Evolutionary conservation across 1,140 invertebrate species (phyloP), one percentile per base, ranked within the genome.

Genomic region (Drosophila prosaltans): DNA sequence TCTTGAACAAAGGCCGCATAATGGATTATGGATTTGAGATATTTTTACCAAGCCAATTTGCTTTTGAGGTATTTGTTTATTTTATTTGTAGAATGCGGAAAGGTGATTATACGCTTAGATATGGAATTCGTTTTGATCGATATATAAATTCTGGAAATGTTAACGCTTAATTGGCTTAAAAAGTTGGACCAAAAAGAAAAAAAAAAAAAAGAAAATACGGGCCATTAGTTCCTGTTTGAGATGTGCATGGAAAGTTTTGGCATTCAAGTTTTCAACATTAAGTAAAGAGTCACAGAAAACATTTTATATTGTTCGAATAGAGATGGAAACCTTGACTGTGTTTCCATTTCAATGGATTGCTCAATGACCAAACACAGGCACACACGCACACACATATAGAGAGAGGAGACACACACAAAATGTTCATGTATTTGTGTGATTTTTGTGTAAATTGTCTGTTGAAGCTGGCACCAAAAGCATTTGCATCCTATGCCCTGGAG

Each of bases 371-470:
- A 65, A 65, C 68, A 32, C 51, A 63, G 39, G 43, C 64, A 55
- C 36, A 57, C 11, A 57, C 61, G 48, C 43, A 62, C 28, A 51
- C 45, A 57, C 9, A 24, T 11, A 71, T 24, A 80, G 61, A 26
- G 45, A 9, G 45, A 10, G 3, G 40, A 16, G 45, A 51, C 45
- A 51, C 45, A 16, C 45, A 51, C 45, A 45, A 61, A 61, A 57
- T 74, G 67, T 78, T 21, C 58, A n/a, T 48, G 41, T 58, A 72
- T 70, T 58, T 80, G 73, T 77, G 77, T 86, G 82, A 81, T 79
- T 85, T 80, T 76, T 82, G 75, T 82, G 69, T 77, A 88, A 86
- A 86, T 88, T 80, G 82, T 88, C 70, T 80, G 80, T 80, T 72
- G 78, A 80, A 76, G 69, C 65, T 75, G 67, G 39, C 70, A 75